Base-by-base conservation (phyloP, 2,888 invertebrate genomes). In the Syrphus vitripennis region DNA sequence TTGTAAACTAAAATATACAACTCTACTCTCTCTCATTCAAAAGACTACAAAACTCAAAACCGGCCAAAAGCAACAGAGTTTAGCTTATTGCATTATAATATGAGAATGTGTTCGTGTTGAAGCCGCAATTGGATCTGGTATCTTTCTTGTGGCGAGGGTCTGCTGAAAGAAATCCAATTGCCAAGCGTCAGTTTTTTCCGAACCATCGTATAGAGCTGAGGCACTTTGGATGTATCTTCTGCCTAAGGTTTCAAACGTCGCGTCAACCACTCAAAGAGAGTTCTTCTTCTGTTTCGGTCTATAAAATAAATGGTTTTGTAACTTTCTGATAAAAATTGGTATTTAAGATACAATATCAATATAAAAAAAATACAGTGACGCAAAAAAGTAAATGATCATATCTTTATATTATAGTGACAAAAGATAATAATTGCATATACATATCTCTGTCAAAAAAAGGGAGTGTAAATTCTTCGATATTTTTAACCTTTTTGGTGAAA, bases 401-500 rank as follows among this genome's bases (percentile, higher is more conserved):
- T 37, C n/a, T 6, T 10, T n/a, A 6, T 26, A n/a, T n/a, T n/a
- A n/a, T 2, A 29, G 26, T 65, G 45, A 29, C 12, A 31, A 65
- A 24, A 50, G 0, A 34, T 34, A 48, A 34, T 50, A n/a, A 3
- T 3, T 40, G 14, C 14, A 26, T 12, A 34, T 34, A 34, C 12
- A n/a, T 29, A 29, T 1, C 19, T 50, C 14, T n/a, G n/a, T n/a
- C n/a, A n/a, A n/a, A 3, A 14, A 55, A 67, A 61, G 19, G 40
- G 40, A 53, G 40, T 67, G 40, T 34, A 42, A 12, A 53, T 57
- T 48, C 50, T 48, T 55, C n/a, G 34, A 59, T 21, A 16, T 9
- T 63, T n/a, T 75, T 40, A 37, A 69, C 45, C 19, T 72, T 78
- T 77, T 86, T 72, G 77, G 88, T 87, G 84, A 88, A 87, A 87